These are phyloP conservation scores for Agrenia bidenticulata DNA, from an alignment of 2,888 invertebrate genomes.

Conservation along the genomic window DNA sequence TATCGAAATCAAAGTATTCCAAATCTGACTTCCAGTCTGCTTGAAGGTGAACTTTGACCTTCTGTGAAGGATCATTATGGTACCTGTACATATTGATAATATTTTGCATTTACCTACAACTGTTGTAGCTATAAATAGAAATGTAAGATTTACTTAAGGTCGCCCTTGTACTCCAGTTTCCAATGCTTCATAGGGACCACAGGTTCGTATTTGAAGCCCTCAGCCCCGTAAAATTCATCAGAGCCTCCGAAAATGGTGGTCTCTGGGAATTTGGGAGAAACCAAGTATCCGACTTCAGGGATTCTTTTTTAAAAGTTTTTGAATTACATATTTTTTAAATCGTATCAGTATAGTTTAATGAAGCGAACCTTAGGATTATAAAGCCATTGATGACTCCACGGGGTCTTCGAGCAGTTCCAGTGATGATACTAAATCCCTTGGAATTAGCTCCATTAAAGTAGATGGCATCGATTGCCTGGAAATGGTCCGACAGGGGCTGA, in stretches of 20 bases:
- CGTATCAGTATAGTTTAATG: too few species aligned
- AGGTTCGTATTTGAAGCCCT: constrained; percentile 68
- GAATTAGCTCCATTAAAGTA: constrained; percentile 66
- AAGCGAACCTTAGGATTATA: constrained; percentile 60
- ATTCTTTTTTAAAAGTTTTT: too few species aligned
- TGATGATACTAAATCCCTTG: constrained; percentile 62
- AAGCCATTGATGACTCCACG: constrained; percentile 65
- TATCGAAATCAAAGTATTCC: constrained; percentile 72
- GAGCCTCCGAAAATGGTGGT: constrained; percentile 66
- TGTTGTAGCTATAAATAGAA: too few species aligned
- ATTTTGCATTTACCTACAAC: not conserved
- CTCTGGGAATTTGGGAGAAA: constrained; percentile 70
- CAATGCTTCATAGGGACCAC: constrained; percentile 73
- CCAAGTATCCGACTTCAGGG: constrained; percentile 69
- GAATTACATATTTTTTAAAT: too few species aligned
- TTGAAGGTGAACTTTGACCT: constrained; percentile 64
- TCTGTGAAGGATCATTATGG: constrained; percentile 59
- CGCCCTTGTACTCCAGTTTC: constrained; percentile 69
- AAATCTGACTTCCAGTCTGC: constrained; percentile 61
- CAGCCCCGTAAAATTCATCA: constrained; percentile 65
- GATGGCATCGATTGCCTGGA: constrained; percentile 69
- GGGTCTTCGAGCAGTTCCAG: constrained; percentile 64
- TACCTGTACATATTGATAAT: constrained; percentile 56
- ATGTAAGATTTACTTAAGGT: constrained; percentile 61
- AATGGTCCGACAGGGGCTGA: constrained; percentile 61